Percentiles rank a stretch among this genome's conserved stretches.
These are phyloP conservation scores for Leucophenga varia DNA, from an alignment of 1,140 invertebrate genomes.

Conservation along the genomic window DNA sequence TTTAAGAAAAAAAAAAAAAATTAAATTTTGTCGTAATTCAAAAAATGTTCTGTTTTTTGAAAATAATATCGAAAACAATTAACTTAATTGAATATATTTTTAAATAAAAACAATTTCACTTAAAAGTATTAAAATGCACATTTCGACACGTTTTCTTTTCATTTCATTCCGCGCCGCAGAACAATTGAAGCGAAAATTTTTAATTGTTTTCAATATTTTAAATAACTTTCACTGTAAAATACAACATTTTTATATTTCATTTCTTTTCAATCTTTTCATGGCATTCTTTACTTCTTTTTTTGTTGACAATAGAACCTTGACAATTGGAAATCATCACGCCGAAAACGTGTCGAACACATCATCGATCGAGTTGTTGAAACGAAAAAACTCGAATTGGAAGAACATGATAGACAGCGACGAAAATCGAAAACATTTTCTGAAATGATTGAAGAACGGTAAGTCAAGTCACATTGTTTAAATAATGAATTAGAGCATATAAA, in stretches of 20 bases:
- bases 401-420: conserved; percentile 69
- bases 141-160: too few relatives aligned
- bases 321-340: conserved; percentile 89
- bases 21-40: too few relatives aligned
- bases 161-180: too few relatives aligned
- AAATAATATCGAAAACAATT: too few relatives aligned
- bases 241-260: conserved; percentile 20
- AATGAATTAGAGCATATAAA: background rate
- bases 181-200: background rate
- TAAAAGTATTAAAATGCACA: background rate
- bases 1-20: too few relatives aligned
- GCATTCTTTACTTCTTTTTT: conserved; percentile 10
- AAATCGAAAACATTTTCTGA: conserved; percentile 91
- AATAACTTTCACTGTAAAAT: conserved; percentile 44
- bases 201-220: background rate
- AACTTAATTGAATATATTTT: too few relatives aligned
- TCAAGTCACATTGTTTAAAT: background rate
- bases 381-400: conserved; percentile 78
- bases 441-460: conserved; percentile 87
- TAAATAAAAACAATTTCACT: too few relatives aligned
- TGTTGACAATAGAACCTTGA: conserved; percentile 81
- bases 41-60: too few relatives aligned
- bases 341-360: conserved; percentile 86
- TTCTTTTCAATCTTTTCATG: conserved; percentile 15
- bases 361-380: conserved; percentile 87